Evolutionary conservation across 2,797 vertebrate species (phyloP), one percentile per base, ranked within the genome.

Genomic region (Ambastaia sidthimunki): DNA sequence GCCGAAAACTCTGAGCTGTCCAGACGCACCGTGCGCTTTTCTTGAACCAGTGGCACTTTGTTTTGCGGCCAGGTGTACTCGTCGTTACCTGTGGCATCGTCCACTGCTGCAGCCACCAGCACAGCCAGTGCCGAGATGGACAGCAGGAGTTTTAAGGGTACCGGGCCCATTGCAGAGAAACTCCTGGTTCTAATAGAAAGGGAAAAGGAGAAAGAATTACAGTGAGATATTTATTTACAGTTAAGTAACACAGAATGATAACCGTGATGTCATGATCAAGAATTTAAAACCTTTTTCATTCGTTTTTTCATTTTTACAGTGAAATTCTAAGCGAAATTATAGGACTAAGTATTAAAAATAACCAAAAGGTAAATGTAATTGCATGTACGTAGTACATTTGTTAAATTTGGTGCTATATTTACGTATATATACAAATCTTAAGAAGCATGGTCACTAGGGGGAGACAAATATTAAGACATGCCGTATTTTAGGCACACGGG

Each of bases 21-120:
- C 60, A 99, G 95, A 47, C 85, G 88, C 59, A 97, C 91, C 12
- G 96, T 98, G 79, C 93, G 94, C 87, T 93, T 91, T 0, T 92
- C 93, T 83, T 95, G 93, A 76, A 99, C 88, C 89, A 93, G 89
- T 10, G 98, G 98, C 69, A 98, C 90, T 87, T 93, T 95, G 87
- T 92, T 94, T 80, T 95, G 91, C 0, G 94, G 95, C 97, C 97
- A 99, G 80, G 90, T 95, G 80, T 95, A 96, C 83, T 96, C 95
- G 82, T 95, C 88, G 0, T 95, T 89, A 7, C 78, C 81, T 76
- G 90, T 82, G 72, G 88, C 90, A 85, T 90, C 93, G 31, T 88
- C 85, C 31, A 77, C 84, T 68, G 92, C 84, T 78, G 90, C 90
- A 81, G 87, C 90, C 86, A 87, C 91, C 48, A 80, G 82, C 84